Base-by-base conservation (phyloP, 1,140 invertebrate species). In the Drosophila kikkawai region DNA sequence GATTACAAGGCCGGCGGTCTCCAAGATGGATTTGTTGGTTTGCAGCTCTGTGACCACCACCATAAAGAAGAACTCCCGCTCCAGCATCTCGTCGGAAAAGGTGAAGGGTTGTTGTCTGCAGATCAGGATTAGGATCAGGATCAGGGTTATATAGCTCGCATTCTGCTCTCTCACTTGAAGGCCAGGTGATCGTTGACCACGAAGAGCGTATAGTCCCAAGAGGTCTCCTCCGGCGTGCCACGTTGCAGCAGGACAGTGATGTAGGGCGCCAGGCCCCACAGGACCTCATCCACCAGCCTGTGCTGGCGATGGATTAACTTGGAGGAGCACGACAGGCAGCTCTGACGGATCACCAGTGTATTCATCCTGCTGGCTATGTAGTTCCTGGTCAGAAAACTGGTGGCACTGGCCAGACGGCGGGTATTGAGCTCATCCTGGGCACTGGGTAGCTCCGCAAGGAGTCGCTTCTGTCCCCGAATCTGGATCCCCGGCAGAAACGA, bases 121-220 rank as follows among this genome's bases (percentile, higher is more conserved):
- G 9, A 6, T 19, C 39, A 32, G 5, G n/a, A 26, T 6, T 5
- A 22, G 1, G n/a, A 17, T 11, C 2, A 12, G 11, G 7, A 17
- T 53, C 11, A 17, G 4, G 6, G 11, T 1, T 17, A 13, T 15
- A 29, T 19, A 15, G 22, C 9, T 6, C 1, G 1, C 0, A 15
- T 17, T 7, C 1, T n/a, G 0, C 26, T 63, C 80, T 63, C 80
- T 71, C 42, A 88, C 84, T 66, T 19, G 29, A 84, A 83, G 2
- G 74, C 66, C 1, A 9, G 1, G 6, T 63, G 29, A 29, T 60
- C 8, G 34, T 79, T 80, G 48, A 83, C 70, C 45, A 88, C 69
- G 29, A 88, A 81, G 7, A 88, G 67, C 8, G 69, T 79, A 29
- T 88, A 88, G 39, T 88, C 84, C 68, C 59, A 51, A 36, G 57